A percentile compares a stretch with the other conserved stretches of the same genome.
phyloP scores from a whole-genome alignment of 2,888 invertebrate species.

The Callosobruchus maculatus region DNA sequence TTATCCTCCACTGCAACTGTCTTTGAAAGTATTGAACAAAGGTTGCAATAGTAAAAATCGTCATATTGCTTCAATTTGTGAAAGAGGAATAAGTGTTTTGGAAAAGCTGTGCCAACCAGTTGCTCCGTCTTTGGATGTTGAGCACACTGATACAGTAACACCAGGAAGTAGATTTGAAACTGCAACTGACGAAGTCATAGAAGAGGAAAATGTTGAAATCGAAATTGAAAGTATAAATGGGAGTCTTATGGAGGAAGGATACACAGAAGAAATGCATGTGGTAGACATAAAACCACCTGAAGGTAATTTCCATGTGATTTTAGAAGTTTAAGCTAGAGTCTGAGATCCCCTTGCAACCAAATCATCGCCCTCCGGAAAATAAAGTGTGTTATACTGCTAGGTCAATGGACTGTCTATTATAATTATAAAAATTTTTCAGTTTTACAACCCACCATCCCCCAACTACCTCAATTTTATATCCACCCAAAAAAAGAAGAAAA shows the following conservation, averaged over 20 bases:
- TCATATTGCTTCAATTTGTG: constrained; percentile 17
- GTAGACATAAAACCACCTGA: neutral
- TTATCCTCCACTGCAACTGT: constrained; percentile 21
- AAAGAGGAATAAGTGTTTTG: constrained; percentile 19
- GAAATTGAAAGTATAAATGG: neutral
- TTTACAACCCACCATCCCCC: too few species aligned
- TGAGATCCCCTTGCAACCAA: too few species aligned
- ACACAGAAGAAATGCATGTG: constrained; percentile 3
- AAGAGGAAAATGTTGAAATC: constrained; percentile 2
- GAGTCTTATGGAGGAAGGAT: constrained; percentile 4
- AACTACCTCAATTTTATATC: too few species aligned
- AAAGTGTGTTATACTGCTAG: too few species aligned
- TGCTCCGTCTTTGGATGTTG: constrained; percentile 21
- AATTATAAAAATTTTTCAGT: too few species aligned
- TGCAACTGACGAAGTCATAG: neutral
- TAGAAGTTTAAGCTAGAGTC: too few species aligned
- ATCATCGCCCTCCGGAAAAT: too few species aligned
- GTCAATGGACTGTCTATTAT: too few species aligned
- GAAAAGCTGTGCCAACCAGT: constrained; percentile 29
- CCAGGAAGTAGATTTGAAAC: neutral
- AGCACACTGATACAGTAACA: neutral
- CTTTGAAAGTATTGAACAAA: constrained; percentile 20
- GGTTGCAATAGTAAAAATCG: constrained; percentile 17
- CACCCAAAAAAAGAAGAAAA: too few species aligned
- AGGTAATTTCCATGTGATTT: neutral